Percentiles rank a stretch among this genome's conserved stretches.
Evolutionary conservation across 1,140 invertebrate species (phyloP).

Genomic region (Elysia chlorotica): DNA sequence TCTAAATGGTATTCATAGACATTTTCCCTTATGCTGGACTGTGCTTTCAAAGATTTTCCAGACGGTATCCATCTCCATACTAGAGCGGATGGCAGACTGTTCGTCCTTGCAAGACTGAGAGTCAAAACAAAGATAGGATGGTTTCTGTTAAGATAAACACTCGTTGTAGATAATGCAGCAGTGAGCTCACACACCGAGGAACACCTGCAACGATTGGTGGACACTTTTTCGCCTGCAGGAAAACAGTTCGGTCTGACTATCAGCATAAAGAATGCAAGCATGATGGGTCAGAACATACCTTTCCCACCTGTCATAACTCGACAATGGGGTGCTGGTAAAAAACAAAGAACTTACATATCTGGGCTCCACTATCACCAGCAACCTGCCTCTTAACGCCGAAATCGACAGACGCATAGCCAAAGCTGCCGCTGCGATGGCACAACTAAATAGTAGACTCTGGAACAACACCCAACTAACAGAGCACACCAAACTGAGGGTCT

Average conservation of each 20-base stretch:
- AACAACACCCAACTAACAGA: neutral
- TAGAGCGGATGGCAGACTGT: constrained; percentile 26
- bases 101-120: constrained; percentile 20
- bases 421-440: neutral
- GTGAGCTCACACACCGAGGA: constrained; percentile 18
- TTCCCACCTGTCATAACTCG: neutral
- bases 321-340: neutral
- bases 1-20: no score
- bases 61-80: constrained; percentile 16
- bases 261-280: neutral
- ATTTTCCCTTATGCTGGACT: neutral
- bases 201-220: constrained; percentile 19
- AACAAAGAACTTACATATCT: neutral
- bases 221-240: neutral
- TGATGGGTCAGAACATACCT: neutral
- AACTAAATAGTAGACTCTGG: neutral
- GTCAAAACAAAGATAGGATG: constrained; percentile 26
- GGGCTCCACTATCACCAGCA: neutral
- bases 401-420: neutral
- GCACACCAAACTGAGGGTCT: neutral
- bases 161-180: constrained; percentile 31
- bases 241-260: neutral
- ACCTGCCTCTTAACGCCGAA: no score
- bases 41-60: constrained; percentile 3
- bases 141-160: constrained; percentile 31